These are phyloP conservation scores for Leptoteleia sp. DNA, from an alignment of 1,140 invertebrate species.

Conservation along the genomic window DNA sequence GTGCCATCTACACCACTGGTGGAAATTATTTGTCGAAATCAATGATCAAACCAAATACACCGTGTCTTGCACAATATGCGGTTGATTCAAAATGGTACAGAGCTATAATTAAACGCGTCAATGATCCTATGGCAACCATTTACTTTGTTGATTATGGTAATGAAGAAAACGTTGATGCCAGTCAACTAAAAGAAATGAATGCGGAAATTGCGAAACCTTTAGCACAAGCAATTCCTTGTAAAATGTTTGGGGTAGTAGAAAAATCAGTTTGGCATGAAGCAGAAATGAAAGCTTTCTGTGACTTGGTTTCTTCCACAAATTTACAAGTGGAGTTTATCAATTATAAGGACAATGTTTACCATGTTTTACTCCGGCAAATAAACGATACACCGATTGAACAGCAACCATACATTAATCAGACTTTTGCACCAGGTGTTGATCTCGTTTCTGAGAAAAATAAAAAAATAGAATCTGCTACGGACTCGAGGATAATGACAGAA, in stretches of 20 bases:
- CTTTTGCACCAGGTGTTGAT: conserved; percentile 68
- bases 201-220: conserved; percentile 70
- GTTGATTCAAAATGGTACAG: conserved; percentile 83
- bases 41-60: conserved; percentile 36
- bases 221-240: conserved; percentile 76
- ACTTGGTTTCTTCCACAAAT: conserved; percentile 45
- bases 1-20: conserved; percentile 65
- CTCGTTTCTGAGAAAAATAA: conserved; percentile 59
- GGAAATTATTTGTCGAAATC: conserved; percentile 23
- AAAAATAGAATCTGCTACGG: not conserved
- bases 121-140: conserved; percentile 72
- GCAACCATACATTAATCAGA: conserved; percentile 69
- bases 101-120: conserved; percentile 78
- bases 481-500: conserved; percentile 56
- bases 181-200: conserved; percentile 74
- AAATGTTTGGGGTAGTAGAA: conserved; percentile 70
- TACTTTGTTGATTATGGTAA: conserved; percentile 84
- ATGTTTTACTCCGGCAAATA: conserved; percentile 71
- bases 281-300: conserved; percentile 64
- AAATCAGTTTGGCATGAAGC: conserved; percentile 47
- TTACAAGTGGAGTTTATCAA: conserved; percentile 75
- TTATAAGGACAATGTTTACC: conserved; percentile 69
- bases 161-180: conserved; percentile 66
- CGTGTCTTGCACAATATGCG: conserved; percentile 82
- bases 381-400: conserved; percentile 17